Conservation (phyloP, 2,797 vertebrate genomes). For the Chlorospingus flavigularis region DNA sequence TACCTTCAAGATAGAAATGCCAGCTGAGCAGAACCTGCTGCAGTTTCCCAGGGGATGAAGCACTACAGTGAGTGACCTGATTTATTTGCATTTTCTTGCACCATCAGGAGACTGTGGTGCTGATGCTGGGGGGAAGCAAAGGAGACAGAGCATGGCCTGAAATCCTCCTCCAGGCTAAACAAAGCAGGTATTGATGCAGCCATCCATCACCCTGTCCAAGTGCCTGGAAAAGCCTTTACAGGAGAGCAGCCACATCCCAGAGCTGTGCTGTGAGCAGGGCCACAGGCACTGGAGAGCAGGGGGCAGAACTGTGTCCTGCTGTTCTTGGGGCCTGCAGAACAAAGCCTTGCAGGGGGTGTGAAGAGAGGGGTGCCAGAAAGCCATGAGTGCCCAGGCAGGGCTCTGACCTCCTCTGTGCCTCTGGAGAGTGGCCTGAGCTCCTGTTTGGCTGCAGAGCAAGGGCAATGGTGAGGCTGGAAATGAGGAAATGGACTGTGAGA, state of each 20-base stretch:
- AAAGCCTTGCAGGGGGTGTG: background rate
- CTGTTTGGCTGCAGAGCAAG: rapidly evolving
- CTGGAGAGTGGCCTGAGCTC: background rate
- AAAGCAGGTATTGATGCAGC: background rate
- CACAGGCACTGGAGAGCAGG: background rate
- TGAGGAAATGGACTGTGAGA: background rate
- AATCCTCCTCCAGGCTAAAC: background rate
- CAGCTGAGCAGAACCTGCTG: background rate
- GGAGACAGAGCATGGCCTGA: background rate
- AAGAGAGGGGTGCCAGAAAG: background rate
- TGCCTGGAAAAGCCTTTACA: background rate
- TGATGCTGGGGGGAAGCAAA: background rate
- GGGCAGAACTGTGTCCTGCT: background rate
- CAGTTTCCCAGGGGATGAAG: background rate
- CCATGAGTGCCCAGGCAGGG: background rate
- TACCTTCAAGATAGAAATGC: background rate
- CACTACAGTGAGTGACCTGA: background rate
- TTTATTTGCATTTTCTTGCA: background rate
- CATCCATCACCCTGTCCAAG: background rate
- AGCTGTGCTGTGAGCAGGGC: background rate
- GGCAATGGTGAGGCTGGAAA: background rate
- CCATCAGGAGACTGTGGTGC: background rate
- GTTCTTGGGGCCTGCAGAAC: background rate
- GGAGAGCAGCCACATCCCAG: rapidly evolving
- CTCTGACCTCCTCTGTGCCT: rapidly evolving